A percentile compares a stretch with the other conserved stretches of the same genome.
Evolutionary conservation across 2,113 vertebrate genomes (phyloP).

Genomic region (Eurypyga helias): DNA sequence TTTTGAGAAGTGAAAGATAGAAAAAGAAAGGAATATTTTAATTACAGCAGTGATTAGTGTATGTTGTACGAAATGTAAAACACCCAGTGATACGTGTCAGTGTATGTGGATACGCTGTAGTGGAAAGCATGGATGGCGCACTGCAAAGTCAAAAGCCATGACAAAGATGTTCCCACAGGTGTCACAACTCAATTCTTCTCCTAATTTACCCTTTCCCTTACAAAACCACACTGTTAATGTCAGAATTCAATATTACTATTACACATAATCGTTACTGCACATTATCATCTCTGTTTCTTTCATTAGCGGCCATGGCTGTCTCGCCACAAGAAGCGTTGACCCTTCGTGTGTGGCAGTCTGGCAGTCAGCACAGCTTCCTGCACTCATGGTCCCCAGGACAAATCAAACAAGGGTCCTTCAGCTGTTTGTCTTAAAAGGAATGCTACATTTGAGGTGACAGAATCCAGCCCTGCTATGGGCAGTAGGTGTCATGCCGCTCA

Average conservation of each 20-base stretch:
- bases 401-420: background rate
- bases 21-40: background rate
- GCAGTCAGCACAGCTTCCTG: background rate
- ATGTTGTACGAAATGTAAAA: background rate
- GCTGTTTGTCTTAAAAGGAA: background rate
- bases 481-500: accelerated
- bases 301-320: background rate
- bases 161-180: background rate
- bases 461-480: background rate
- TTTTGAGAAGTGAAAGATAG: background rate
- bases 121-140: background rate
- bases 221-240: background rate
- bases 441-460: background rate
- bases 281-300: background rate
- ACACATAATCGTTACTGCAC: background rate
- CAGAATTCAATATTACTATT: background rate
- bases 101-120: background rate
- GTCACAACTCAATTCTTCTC: background rate
- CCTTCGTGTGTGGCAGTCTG: accelerated
- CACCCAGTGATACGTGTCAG: background rate
- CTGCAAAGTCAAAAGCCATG: background rate
- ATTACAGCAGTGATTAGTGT: background rate
- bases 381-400: accelerated
- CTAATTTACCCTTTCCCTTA: background rate
- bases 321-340: accelerated